Evolutionary conservation across 2,113 vertebrate species (phyloP).

Genomic region (Smithornis capensis): DNA sequence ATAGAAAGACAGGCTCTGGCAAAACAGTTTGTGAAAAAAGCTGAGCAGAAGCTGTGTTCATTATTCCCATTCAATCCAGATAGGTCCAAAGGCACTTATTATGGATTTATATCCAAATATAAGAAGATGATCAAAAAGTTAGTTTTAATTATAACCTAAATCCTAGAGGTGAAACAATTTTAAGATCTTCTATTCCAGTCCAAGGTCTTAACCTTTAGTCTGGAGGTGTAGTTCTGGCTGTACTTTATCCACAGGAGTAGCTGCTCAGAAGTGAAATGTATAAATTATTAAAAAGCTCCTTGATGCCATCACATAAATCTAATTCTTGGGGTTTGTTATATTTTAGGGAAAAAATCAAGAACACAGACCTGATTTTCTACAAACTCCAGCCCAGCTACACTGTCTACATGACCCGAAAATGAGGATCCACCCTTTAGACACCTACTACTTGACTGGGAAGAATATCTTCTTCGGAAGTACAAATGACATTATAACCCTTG

Average conservation of each 20-base stretch:
- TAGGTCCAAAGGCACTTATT: not conserved
- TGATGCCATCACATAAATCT: not conserved
- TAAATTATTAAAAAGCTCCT: not conserved
- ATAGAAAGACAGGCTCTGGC: not conserved
- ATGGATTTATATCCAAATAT: not conserved
- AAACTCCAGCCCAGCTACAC: not conserved
- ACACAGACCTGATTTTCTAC: not conserved
- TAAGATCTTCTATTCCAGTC: not conserved
- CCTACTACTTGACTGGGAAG: not conserved
- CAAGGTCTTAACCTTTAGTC: not conserved
- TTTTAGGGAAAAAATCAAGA: not conserved
- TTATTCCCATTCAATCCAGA: not conserved
- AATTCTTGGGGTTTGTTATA: too few relatives aligned
- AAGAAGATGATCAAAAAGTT: not conserved
- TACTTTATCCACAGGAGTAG: not conserved
- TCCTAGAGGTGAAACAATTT: not conserved
- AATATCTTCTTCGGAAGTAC: accelerated
- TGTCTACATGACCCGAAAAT: not conserved
- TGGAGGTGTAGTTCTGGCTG: not conserved
- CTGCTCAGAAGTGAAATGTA: not conserved
- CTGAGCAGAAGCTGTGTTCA: not conserved
- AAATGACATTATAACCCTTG: not conserved
- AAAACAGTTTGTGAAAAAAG: not conserved
- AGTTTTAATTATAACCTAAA: not conserved
- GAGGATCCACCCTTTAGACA: not conserved